Evolutionary conservation across 2,888 invertebrate genomes (phyloP), one percentile per base, ranked within the genome.

Genomic region (Eumacrocentrus americanus): DNA sequence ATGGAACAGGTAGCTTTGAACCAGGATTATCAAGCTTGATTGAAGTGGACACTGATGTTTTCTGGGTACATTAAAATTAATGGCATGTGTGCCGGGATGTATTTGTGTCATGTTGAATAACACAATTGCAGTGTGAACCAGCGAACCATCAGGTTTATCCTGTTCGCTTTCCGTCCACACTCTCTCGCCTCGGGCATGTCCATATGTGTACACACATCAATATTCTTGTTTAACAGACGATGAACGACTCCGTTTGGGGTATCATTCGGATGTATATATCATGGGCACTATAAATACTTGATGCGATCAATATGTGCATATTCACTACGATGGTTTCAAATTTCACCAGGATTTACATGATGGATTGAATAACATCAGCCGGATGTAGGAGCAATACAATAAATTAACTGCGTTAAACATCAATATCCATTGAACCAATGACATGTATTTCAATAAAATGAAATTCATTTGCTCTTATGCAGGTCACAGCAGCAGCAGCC

Each of bases 11-110:
- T 29, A 29, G 9, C 29, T 29, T 29, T 29, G 29, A 29, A 29
- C 9, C 29, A 29, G 4, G 29, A 6, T 4, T 29, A 29, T 29
- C 5, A 29, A 6, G 29, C 4, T 29, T 29, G 5, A 29, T 29
- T 9, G 29, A 29, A 6, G 9, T 29, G 29, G 9, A 29, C 9
- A 4, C 29, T 4, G 29, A 4, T 6, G 9, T 4, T 66, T 50
- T 37, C 46, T 29, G 29, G 48, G 22, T 46, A 62, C 67, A 70
- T 72, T 74, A 69, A 74, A 71, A 74, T 73, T 72, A 73, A 73
- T 74, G 71, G 68, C 64, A 58, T 61, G 60, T 57, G 51, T 59
- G 57, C 55, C 65, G 64, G n/a, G 5, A 29, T 29, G 9, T 29
- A 29, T 29, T 29, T 67, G 66, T 64, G 66, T 65, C 66, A 59